Base-by-base conservation (phyloP, 2,888 invertebrate genomes). In the Tachystola acroxantha region DNA sequence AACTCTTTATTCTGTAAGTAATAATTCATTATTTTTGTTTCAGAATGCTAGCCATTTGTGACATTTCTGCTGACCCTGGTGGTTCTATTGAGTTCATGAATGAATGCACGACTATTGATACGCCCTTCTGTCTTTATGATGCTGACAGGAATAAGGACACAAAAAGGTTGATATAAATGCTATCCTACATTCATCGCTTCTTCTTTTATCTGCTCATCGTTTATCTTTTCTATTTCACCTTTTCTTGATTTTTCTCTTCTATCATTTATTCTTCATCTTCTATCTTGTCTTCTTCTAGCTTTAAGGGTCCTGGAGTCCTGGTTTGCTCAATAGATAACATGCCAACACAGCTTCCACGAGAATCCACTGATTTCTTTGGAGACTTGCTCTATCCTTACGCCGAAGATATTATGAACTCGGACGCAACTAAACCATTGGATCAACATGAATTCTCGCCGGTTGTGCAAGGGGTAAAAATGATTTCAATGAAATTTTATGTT, bases 281-380 rank as follows among this genome's bases (percentile, higher is more conserved):
- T 27, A 3, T 29, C n/a, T 16, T 16, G 3, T 30, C 13, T 29
- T 39, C 40, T 34, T 45, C 28, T 58, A 94, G 96, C 73, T 98
- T 98, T 79, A 96, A 95, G 73, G 98, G 98, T 0, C 95, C 97
- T 0, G 99, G 99, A 11, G 98, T 99, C 1, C 81, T 99, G 34
- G 98, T 99, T n/a, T 99, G 99, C 69, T 98, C 98, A 10, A 99
- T 99, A 52, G 99, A 99, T 79, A 99, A 99, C 79, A 99, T 99
- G 99, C 99, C 99, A 0, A 99, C 99, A 0, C 99, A 99, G 73
- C 88, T 99, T 44, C 99, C 99, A 0, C 89, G 96, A 29, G 99
- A 99, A 71, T 93, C 99, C 2, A 99, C 99, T 0, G 98, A 99
- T 64, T 96, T 97, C 77, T 99, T 99, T 72, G 99, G 99, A 0